Evolutionary conservation across 1,140 invertebrate species (phyloP), one percentile per base, ranked within the genome.

Genomic region (Papilio machaon): DNA sequence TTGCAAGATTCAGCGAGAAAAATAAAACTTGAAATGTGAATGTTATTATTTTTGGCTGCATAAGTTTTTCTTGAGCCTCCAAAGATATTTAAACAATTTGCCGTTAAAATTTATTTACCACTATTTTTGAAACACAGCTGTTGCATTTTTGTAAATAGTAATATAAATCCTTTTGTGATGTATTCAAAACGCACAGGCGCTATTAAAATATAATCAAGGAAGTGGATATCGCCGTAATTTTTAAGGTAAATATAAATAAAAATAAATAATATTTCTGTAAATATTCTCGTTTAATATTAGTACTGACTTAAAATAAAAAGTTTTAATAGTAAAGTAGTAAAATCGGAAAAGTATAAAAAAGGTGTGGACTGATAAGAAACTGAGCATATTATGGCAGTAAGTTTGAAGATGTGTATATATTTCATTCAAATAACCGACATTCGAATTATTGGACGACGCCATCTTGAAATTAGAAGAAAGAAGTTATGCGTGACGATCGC

Each of bases 241-340:
- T 38, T 64, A 64, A 23, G 23, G 23, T 30, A 30, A 30, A 9
- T 76, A 67, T 54, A 82, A 83, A 80, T 75, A 82, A 74, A 3
- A 49, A 83, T 11, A 67, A 74, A 81, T 30, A 1, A 30, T 77
- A 85, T 88, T 82, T 89, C 86, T 88, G 87, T 88, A 86, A 91
- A 89, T 88, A 88, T 58, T 83, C 82, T 92, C 15, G 64, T 70
- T 92, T 91, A 91, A 91, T 91, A 92, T 92, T 92, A 92, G 91
- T 91, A 92, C 79, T 87, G 87, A 88, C 89, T 92, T 91, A 90
- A 79, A 90, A 85, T 85, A 89, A 86, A 88, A 82, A 81, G 79
- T 79, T 86, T 87, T 83, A 87, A 83, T 80, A 76, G n/a, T 52
- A 23, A 58, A 78, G 43, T 46, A 52, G 15, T 54, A 75, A 75